Evolutionary conservation across 1,140 invertebrate genomes (phyloP), one percentile per base, ranked within the genome.

Genomic region (Parasteatoda tepidariorum): DNA sequence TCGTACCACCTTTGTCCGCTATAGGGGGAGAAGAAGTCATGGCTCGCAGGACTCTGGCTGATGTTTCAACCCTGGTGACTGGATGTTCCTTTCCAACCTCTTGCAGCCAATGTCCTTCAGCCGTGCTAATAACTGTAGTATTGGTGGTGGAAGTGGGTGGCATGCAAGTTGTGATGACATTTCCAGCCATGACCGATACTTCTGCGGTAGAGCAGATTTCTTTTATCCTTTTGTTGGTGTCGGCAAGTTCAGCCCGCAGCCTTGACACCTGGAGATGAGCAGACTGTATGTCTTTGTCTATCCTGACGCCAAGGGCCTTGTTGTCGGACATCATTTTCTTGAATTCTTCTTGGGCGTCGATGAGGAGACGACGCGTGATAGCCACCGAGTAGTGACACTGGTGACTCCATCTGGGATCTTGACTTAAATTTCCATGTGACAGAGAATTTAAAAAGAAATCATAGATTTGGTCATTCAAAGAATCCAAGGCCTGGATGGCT

Each of bases 281-380:
- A 76, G 90, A 89, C 85, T 92, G 91, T 68, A 92, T 90, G 86
- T 92, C 92, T n/a, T 90, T 90, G 87, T 93, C 92, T 83, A 93
- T 91, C 85, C 91, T 90, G 81, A 90, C 89, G 57, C 92, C 92
- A 73, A 93, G 90, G 84, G 91, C 90, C 89, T 91, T 91, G 89
- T 93, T 93, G 88, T 93, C 92, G 88, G 93, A 92, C 86, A 93
- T 92, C 92, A 93, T 93, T 88, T 92, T 92, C 87, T 92, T 91
- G 88, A 93, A 92, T 90, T 93, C 92, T 85, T 89, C 90, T 90
- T 90, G 90, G 28, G 89, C 89, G 84, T 90, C 90, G 24, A 89
- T 83, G 41, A 90, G 86, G 24, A 90, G 88, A 34, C 88, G 86
- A n/a, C 89, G 85, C 86, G 90, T 90, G 48, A 90, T 86, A 2